phyloP scores from a whole-genome alignment of 64 coral and sea anemone species.

The Porites lutea region DNA sequence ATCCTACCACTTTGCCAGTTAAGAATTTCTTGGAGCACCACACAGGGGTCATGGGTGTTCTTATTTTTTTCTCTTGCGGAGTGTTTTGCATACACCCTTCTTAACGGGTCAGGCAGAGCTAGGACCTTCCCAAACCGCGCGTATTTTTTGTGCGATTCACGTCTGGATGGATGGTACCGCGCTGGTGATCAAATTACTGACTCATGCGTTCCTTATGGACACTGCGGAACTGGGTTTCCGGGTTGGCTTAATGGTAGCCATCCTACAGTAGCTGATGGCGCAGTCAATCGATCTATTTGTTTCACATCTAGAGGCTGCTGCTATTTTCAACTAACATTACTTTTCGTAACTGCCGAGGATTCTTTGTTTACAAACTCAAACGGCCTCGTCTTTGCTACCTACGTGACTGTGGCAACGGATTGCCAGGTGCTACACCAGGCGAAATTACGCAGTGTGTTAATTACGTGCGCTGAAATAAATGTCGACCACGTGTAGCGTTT shows the following conservation, averaged over 20 bases:
- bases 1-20: too few species aligned
- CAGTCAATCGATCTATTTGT: background rate
- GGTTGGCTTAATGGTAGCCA: background rate
- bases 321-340: too few species aligned
- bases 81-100: background rate
- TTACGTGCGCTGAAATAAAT: too few species aligned
- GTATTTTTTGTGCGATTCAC: constrained; percentile 7
- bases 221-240: background rate
- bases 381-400: too few species aligned
- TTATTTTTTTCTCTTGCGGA: background rate
- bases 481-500: too few species aligned
- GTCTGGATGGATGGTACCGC: background rate
- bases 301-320: too few species aligned
- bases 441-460: too few species aligned
- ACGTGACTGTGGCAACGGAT: constrained; percentile 11
- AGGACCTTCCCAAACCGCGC: too few species aligned
- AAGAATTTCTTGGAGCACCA: too few species aligned
- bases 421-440: too few species aligned
- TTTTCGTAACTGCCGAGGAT: constrained; percentile 13
- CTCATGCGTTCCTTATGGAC: background rate
- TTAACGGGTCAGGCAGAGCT: background rate
- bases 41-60: too few species aligned
- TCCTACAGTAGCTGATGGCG: background rate
- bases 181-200: background rate
- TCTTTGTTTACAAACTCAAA: constrained; percentile 18